Evolutionary conservation across 2,888 invertebrate species (phyloP).

Genomic region (Argyresthia albistria): DNA sequence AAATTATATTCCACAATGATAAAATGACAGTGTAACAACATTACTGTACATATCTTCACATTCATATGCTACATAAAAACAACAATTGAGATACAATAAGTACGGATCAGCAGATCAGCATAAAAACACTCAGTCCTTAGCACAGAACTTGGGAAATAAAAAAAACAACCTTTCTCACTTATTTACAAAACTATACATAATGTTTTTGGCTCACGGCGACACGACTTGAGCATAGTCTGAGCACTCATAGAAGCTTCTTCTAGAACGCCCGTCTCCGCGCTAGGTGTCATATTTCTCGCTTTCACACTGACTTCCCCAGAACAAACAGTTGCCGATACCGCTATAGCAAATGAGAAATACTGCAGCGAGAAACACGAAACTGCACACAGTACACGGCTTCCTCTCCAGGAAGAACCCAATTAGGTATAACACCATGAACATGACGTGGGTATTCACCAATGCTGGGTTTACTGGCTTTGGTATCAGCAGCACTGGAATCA

Average conservation of each 20-base stretch:
- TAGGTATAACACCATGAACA: slow-evolving; percentile 97
- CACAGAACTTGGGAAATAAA: slow-evolving; percentile 14
- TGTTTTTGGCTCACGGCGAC: neutral
- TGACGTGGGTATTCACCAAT: slow-evolving; percentile 94
- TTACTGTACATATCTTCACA: slow-evolving; percentile 46
- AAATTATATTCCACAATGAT: slow-evolving; percentile 25
- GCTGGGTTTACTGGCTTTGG: slow-evolving; percentile 98
- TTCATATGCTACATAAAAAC: slow-evolving; percentile 30
- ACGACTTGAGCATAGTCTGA: slow-evolving; percentile 20
- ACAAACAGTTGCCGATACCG: slow-evolving; percentile 94
- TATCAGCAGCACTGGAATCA: slow-evolving; percentile 96
- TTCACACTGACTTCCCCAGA: slow-evolving; percentile 90
- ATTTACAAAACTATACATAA: slow-evolving; percentile 52
- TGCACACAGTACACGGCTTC: slow-evolving; percentile 97
- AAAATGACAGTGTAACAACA: slow-evolving; percentile 28
- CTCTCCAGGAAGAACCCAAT: slow-evolving; percentile 97
- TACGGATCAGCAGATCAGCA: slow-evolving; percentile 38
- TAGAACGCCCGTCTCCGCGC: slow-evolving; percentile 20
- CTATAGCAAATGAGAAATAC: slow-evolving; percentile 96
- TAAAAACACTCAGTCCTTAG: neutral
- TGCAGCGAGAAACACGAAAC: slow-evolving; percentile 93
- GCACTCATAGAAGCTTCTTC: slow-evolving; percentile 33
- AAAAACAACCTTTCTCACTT: slow-evolving; percentile 23
- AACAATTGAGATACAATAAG: slow-evolving; percentile 46
- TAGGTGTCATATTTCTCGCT: slow-evolving; percentile 72